phyloP scores from a whole-genome alignment of 2,888 invertebrate genomes.

The Cheilosia impressa region DNA sequence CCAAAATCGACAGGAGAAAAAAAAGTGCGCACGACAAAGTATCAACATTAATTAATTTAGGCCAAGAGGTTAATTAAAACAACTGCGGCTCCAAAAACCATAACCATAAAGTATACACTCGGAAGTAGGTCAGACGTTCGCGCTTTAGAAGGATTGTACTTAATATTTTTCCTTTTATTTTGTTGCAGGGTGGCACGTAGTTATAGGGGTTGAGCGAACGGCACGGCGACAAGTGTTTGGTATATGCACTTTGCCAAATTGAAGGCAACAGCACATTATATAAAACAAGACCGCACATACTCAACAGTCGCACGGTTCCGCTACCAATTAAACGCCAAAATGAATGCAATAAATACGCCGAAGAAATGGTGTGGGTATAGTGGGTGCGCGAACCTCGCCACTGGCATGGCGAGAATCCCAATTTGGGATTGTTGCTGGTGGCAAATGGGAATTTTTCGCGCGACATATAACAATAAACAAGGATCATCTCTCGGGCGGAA shows the following conservation, averaged over 20 bases:
- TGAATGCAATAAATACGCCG: slow-evolving; percentile 53
- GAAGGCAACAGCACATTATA: slow-evolving; percentile 17
- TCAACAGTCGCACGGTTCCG: slow-evolving; percentile 4
- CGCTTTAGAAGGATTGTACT: slow-evolving; percentile 33
- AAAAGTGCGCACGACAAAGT: slow-evolving; percentile 46
- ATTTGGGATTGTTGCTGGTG: slow-evolving; percentile 30
- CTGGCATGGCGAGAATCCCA: slow-evolving; percentile 48
- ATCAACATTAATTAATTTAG: slow-evolving; percentile 73
- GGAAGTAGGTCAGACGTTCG: slow-evolving; percentile 71
- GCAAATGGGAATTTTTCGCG: slow-evolving; percentile 24
- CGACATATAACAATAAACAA: slow-evolving; percentile 68
- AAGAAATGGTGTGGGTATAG: slow-evolving; percentile 28
- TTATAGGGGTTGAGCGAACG: not conserved
- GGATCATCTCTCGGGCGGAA: slow-evolving; percentile 66
- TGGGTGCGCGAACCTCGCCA: slow-evolving; percentile 12
- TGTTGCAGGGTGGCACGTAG: not conserved
- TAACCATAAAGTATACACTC: slow-evolving; percentile 70
- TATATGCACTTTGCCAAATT: slow-evolving; percentile 28
- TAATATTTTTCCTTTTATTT: slow-evolving; percentile 26
- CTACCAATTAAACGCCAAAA: slow-evolving; percentile 54
- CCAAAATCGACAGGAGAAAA: slow-evolving; percentile 31
- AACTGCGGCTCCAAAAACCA: slow-evolving; percentile 72
- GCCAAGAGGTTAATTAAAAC: slow-evolving; percentile 75
- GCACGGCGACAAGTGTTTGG: slow-evolving; percentile 11
- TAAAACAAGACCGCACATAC: not conserved